Percentiles rank a stretch among this genome's conserved stretches.
Conservation (phyloP, 2,113 vertebrate genomes). For the Anolis sagrei region DNA sequence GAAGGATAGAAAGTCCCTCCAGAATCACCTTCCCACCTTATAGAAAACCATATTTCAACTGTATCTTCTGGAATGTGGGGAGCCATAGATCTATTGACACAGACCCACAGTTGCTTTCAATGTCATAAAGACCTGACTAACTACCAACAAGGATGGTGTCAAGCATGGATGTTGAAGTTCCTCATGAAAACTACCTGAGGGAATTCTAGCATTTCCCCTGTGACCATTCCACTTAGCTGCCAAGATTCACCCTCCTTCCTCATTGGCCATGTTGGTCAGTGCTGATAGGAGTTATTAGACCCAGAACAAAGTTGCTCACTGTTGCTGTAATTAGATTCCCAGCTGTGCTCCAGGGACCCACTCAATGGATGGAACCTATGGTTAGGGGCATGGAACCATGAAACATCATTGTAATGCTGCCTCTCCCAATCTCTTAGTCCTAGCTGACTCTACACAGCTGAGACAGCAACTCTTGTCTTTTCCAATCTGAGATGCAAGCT, state of each 20-base stretch:
- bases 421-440: background rate
- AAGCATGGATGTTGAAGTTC: background rate
- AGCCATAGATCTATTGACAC: background rate
- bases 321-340: background rate
- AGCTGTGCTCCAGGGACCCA: background rate
- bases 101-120: background rate
- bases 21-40: background rate
- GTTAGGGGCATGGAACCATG: background rate
- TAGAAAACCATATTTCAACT: background rate
- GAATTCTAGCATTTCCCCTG: background rate
- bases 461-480: background rate
- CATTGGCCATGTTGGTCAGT: too few species aligned
- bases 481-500: background rate
- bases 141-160: background rate
- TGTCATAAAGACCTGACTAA: background rate
- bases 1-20: background rate
- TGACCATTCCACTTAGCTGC: background rate
- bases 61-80: background rate
- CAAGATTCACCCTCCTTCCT: too few species aligned
- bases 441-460: background rate
- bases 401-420: background rate
- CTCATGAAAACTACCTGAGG: too few species aligned
- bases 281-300: too few species aligned
- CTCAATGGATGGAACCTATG: background rate
- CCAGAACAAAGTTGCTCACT: too few species aligned